Percentiles rank a stretch among this genome's conserved stretches.
phyloP scores from a whole-genome alignment of 2,888 invertebrate species.

The Graphium colonna region DNA sequence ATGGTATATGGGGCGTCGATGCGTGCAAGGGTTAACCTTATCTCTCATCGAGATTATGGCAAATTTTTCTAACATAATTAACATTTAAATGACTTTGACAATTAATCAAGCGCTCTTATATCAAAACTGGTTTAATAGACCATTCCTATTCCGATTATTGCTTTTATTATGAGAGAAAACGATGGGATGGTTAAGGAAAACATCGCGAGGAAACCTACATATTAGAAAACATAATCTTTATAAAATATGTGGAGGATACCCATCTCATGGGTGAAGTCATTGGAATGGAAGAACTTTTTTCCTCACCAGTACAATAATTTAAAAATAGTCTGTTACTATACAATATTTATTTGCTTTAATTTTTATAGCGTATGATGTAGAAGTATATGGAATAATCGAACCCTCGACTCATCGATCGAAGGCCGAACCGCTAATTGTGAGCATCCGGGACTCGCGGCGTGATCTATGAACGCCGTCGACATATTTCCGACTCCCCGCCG shows the following conservation, averaged over 20 bases:
- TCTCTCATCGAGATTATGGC: background rate
- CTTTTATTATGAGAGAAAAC: background rate
- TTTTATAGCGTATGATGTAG: too few relatives aligned
- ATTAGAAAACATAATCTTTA: too few relatives aligned
- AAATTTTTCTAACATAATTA: background rate
- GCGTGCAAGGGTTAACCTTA: background rate
- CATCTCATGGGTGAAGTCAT: too few relatives aligned
- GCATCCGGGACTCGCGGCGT: slow-evolving; percentile 19
- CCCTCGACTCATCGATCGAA: background rate
- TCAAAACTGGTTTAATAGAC: background rate
- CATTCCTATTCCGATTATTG: background rate
- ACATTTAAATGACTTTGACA: background rate
- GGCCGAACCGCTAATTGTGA: background rate
- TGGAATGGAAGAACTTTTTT: too few relatives aligned
- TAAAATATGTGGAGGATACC: too few relatives aligned
- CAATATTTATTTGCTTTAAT: too few relatives aligned
- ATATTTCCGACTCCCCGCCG: slow-evolving; percentile 41
- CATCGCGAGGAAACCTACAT: too few relatives aligned
- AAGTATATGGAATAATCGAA: background rate
- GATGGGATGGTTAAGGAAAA: too few relatives aligned
- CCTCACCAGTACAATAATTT: too few relatives aligned
- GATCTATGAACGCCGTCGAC: slow-evolving; percentile 39
- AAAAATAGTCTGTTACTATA: too few relatives aligned
- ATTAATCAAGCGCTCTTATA: background rate
- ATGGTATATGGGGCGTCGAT: background rate